Evolutionary conservation across 2,113 vertebrate genomes (phyloP).

Genomic region (Gopherus evgoodei): DNA sequence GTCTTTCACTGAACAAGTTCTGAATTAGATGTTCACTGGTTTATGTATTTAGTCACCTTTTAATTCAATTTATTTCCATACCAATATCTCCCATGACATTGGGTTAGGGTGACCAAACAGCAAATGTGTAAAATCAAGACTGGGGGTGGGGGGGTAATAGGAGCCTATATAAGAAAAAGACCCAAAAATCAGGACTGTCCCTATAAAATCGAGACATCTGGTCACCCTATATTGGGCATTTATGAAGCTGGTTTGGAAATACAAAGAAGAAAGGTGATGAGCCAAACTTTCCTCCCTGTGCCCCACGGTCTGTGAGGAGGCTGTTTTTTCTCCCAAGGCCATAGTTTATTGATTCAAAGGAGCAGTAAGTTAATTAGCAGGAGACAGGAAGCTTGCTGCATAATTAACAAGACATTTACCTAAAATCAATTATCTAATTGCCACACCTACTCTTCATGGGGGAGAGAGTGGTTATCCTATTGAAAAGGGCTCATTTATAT

Average conservation of each 20-base stretch:
- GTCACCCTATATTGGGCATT: background rate
- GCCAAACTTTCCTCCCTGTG: background rate
- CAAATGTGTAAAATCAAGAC: too few species aligned
- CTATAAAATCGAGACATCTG: too few species aligned
- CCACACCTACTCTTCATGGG: slow-evolving; percentile 81
- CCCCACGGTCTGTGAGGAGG: slow-evolving; percentile 36
- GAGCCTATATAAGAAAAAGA: too few species aligned
- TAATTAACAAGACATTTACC: slow-evolving; percentile 89
- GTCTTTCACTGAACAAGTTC: background rate
- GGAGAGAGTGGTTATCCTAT: slow-evolving; percentile 78
- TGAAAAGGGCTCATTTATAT: slow-evolving; percentile 83
- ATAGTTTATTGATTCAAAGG: slow-evolving; percentile 83
- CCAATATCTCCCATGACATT: background rate
- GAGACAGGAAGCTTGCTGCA: slow-evolving; percentile 84
- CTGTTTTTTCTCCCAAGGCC: slow-evolving; percentile 73
- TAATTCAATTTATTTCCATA: background rate
- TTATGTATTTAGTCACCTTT: background rate
- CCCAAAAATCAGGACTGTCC: too few species aligned
- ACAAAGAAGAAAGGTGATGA: background rate
- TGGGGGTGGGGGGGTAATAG: too few species aligned
- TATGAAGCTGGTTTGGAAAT: background rate
- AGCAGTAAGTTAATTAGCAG: slow-evolving; percentile 87
- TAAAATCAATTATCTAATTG: slow-evolving; percentile 91
- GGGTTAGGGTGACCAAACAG: too few species aligned
- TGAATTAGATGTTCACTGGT: background rate